These are phyloP conservation scores for Leptopilina clavipes DNA, from an alignment of 1,140 invertebrate species.

Conservation along the genomic window DNA sequence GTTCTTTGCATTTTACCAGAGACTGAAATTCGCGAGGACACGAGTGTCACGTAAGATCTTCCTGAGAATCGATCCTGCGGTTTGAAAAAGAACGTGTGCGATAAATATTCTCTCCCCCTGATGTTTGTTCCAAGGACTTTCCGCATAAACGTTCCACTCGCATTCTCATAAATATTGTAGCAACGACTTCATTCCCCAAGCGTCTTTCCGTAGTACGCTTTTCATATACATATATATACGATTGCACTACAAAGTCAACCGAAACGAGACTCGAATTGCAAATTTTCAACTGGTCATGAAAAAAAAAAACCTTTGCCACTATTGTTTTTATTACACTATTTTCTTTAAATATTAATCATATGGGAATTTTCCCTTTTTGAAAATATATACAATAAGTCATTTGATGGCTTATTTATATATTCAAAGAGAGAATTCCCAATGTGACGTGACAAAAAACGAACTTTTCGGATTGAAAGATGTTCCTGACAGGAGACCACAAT, in stretches of 20 bases:
- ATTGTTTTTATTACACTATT: no score
- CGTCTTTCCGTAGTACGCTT: slow-evolving; percentile 53
- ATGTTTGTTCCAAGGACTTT: slow-evolving; percentile 58
- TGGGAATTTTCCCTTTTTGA: no score
- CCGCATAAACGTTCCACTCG: slow-evolving; percentile 56
- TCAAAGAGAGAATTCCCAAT: background rate
- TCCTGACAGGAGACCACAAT: slow-evolving; percentile 15
- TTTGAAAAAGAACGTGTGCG: slow-evolving; percentile 46
- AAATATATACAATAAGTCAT: no score
- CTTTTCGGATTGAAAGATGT: background rate
- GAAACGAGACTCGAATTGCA: slow-evolving; percentile 63
- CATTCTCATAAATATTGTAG: slow-evolving; percentile 55
- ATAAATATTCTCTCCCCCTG: slow-evolving; percentile 63
- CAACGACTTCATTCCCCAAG: slow-evolving; percentile 58
- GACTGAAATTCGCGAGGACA: slow-evolving; percentile 43
- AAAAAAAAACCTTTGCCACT: no score
- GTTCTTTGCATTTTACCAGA: slow-evolving; percentile 30
- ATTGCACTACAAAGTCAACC: slow-evolving; percentile 48
- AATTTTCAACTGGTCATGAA: slow-evolving; percentile 57
- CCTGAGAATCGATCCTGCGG: slow-evolving; percentile 49
- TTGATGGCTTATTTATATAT: background rate
- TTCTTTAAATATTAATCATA: no score
- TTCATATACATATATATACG: slow-evolving; percentile 46
- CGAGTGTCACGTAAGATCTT: slow-evolving; percentile 52
- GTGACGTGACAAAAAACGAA: background rate